Conservation (phyloP, 1,140 invertebrate species). For the Chlorops oryzae region DNA sequence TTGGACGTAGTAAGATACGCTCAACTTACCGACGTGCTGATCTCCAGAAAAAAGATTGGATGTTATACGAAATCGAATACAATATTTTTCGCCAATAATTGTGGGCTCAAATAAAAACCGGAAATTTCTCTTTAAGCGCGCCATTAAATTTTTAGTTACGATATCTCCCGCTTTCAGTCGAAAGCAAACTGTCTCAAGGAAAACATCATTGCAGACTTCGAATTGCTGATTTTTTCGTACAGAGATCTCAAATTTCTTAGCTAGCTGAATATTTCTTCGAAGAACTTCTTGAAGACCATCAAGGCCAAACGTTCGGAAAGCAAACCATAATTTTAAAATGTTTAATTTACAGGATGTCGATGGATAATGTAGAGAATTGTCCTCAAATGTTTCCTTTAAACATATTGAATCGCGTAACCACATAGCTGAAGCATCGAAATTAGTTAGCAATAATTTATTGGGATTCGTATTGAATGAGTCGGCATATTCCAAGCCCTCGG, state of each 20-base stretch:
- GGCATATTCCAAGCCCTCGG: slow-evolving; percentile 74
- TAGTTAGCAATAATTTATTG: slow-evolving; percentile 86
- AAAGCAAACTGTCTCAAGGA: slow-evolving; percentile 66
- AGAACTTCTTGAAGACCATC: slow-evolving; percentile 76
- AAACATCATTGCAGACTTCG: slow-evolving; percentile 77
- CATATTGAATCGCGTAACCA: slow-evolving; percentile 80
- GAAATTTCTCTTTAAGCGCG: slow-evolving; percentile 80
- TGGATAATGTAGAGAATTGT: slow-evolving; percentile 87
- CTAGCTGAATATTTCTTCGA: slow-evolving; percentile 78
- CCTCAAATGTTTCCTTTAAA: slow-evolving; percentile 78
- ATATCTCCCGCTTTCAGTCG: slow-evolving; percentile 63
- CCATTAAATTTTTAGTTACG: slow-evolving; percentile 73
- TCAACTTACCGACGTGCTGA: slow-evolving; percentile 56
- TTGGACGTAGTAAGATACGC: neutral
- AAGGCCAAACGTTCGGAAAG: slow-evolving; percentile 76
- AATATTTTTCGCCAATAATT: slow-evolving; percentile 67
- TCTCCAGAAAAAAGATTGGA: slow-evolving; percentile 69
- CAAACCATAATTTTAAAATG: slow-evolving; percentile 84
- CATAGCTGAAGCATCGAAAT: slow-evolving; percentile 84
- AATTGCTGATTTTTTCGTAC: slow-evolving; percentile 71
- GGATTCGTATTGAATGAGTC: slow-evolving; percentile 90
- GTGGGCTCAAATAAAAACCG: slow-evolving; percentile 87
- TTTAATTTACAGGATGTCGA: slow-evolving; percentile 80
- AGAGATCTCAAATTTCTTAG: slow-evolving; percentile 75
- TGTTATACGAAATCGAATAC: slow-evolving; percentile 79